Evolutionary conservation across 2,113 vertebrate genomes (phyloP).

Genomic region (Deroptyus accipitrinus): DNA sequence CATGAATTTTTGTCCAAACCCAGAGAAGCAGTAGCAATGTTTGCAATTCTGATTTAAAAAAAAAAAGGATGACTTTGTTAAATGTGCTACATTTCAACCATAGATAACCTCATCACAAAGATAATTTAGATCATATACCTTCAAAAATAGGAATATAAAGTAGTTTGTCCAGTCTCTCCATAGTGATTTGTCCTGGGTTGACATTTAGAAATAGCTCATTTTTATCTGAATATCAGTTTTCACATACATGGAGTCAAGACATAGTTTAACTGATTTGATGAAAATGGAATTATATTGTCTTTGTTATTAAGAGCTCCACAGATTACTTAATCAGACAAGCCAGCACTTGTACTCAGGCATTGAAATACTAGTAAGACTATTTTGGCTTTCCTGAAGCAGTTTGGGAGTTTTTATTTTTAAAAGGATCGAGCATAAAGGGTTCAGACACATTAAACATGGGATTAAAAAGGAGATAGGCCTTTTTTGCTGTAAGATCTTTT

Average conservation of each 20-base stretch:
- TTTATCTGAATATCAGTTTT: neutral
- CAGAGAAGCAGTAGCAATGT: accelerated
- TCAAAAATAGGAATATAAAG: neutral
- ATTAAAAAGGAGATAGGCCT: neutral
- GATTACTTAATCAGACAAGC: constrained; percentile 46
- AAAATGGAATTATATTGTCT: neutral
- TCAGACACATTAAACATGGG: neutral
- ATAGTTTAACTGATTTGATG: neutral
- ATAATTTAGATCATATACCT: neutral
- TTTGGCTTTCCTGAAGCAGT: neutral
- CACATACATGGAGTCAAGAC: neutral
- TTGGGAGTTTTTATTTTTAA: neutral
- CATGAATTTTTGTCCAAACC: neutral
- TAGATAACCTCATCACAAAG: neutral
- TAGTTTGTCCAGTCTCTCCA: neutral
- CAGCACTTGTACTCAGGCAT: constrained; percentile 21
- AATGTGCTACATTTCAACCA: neutral
- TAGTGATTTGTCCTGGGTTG: neutral
- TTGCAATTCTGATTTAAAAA: neutral
- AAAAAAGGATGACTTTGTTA: neutral
- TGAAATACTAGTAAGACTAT: neutral
- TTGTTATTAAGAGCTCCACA: constrained; percentile 29
- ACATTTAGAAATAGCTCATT: neutral
- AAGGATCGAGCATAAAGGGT: neutral
- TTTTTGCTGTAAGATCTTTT: neutral